A percentile compares a stretch with the other conserved stretches of the same genome.
Conservation (phyloP, 2,888 invertebrate species). For the Aquatica leii region DNA sequence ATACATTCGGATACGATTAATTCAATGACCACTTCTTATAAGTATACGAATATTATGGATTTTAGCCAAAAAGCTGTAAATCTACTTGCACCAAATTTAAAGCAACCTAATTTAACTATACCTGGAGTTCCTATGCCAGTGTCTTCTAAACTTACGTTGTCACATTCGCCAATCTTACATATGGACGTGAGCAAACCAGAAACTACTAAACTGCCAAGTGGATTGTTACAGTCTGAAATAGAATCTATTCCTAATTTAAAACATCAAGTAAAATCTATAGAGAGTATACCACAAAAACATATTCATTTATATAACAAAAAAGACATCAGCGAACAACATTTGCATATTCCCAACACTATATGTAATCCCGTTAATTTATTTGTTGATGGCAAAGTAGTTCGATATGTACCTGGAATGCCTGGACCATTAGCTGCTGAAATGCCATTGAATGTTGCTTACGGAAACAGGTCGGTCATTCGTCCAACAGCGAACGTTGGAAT, state of each 20-base stretch:
- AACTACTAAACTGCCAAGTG: slow-evolving; percentile 17
- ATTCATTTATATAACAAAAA: slow-evolving; percentile 22
- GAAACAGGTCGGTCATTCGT: slow-evolving; percentile 12
- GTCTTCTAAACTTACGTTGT: slow-evolving; percentile 40
- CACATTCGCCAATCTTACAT: slow-evolving; percentile 28
- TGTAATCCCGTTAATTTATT: slow-evolving; percentile 64
- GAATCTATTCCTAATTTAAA: neutral
- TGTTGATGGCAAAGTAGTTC: slow-evolving; percentile 78
- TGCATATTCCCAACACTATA: slow-evolving; percentile 54
- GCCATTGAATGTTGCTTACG: slow-evolving; percentile 45
- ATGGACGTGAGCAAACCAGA: slow-evolving; percentile 45
- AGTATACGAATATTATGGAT: slow-evolving; percentile 57
- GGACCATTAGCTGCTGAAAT: slow-evolving; percentile 70
- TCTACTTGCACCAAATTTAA: slow-evolving; percentile 58
- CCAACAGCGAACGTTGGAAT: too few relatives aligned
- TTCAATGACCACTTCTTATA: slow-evolving; percentile 41
- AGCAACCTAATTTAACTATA: slow-evolving; percentile 54
- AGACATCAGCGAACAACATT: slow-evolving; percentile 8
- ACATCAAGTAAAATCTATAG: slow-evolving; percentile 13
- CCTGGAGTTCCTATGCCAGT: slow-evolving; percentile 49
- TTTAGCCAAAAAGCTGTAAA: slow-evolving; percentile 60
- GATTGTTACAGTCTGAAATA: neutral
- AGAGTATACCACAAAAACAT: slow-evolving; percentile 42
- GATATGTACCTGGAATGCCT: slow-evolving; percentile 88
- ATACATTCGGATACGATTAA: slow-evolving; percentile 29